These are phyloP conservation scores for Iphiclides podalirius DNA, from an alignment of 2,888 invertebrate genomes.

Conservation along the genomic window DNA sequence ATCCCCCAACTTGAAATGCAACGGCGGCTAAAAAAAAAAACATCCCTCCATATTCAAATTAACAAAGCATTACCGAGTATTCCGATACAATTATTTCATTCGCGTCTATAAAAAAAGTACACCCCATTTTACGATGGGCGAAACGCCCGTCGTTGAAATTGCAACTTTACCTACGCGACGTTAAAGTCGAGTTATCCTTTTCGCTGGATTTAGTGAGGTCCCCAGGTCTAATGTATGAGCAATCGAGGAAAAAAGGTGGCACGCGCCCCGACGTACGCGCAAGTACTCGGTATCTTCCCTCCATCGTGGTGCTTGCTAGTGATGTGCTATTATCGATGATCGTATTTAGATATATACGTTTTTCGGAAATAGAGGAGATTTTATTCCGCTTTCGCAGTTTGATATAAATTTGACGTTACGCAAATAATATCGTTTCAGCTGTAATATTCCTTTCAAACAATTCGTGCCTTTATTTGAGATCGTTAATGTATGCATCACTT, in stretches of 20 bases:
- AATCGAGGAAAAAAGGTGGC: conserved; percentile 75
- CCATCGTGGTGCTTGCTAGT: conserved; percentile 60
- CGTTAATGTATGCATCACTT: too few species aligned
- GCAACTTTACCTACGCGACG: conserved; percentile 23
- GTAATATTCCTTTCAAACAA: too few species aligned
- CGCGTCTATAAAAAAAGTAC: conserved; percentile 41
- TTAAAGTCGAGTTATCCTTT: conserved; percentile 31
- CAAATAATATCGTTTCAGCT: too few species aligned
- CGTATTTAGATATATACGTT: neutral
- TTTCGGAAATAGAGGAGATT: too few species aligned
- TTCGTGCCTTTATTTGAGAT: too few species aligned
- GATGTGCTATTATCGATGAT: conserved; percentile 33
- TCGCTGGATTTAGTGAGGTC: conserved; percentile 28
- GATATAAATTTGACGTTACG: too few species aligned
- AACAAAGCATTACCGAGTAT: conserved; percentile 76
- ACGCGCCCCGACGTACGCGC: conserved; percentile 68
- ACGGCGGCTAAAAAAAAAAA: conserved; percentile 42
- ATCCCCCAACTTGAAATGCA: conserved; percentile 42
- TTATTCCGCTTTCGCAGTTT: too few species aligned
- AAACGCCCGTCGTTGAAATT: conserved; percentile 5
- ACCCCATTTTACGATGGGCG: conserved; percentile 35
- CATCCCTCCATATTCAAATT: conserved; percentile 71
- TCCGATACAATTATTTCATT: conserved; percentile 68
- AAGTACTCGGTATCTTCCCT: conserved; percentile 70
- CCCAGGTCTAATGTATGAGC: conserved; percentile 57